These are phyloP conservation scores for Drosophila borborema DNA, from an alignment of 2,888 invertebrate genomes.

Conservation along the genomic window DNA sequence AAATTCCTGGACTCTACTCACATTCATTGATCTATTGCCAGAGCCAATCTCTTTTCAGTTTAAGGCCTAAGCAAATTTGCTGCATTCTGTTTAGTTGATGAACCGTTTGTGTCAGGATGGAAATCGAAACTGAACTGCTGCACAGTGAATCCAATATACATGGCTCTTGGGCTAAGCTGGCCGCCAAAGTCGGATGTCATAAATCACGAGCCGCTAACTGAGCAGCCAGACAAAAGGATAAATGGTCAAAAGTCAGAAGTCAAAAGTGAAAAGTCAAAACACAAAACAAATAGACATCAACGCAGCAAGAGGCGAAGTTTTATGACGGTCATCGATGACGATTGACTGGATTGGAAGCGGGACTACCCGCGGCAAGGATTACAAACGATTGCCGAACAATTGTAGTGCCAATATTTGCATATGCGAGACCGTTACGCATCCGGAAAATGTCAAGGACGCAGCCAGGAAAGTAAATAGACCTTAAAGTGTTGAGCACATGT, in stretches of 20 bases:
- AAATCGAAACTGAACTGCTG: slow-evolving; percentile 60
- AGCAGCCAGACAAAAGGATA: slow-evolving; percentile 45
- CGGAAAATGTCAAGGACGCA: slow-evolving; percentile 74
- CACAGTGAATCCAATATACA: slow-evolving; percentile 35
- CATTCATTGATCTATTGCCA: background rate
- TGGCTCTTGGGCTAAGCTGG: slow-evolving; percentile 41
- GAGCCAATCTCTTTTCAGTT: background rate
- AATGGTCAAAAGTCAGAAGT: slow-evolving; percentile 45
- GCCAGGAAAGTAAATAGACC: slow-evolving; percentile 6
- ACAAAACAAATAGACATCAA: slow-evolving; percentile 60
- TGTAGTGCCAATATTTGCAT: slow-evolving; percentile 76
- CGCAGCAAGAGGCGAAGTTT: slow-evolving; percentile 54
- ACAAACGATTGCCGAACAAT: slow-evolving; percentile 77
- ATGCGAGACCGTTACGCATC: slow-evolving; percentile 58
- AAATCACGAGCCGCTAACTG: slow-evolving; percentile 59
- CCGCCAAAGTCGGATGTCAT: slow-evolving; percentile 61
- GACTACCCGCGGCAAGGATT: slow-evolving; percentile 75
- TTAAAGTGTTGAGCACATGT: slow-evolving; percentile 43
- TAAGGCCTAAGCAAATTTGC: background rate
- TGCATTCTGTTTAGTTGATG: slow-evolving; percentile 13
- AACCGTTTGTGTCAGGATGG: slow-evolving; percentile 52
- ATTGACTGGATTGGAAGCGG: slow-evolving; percentile 53
- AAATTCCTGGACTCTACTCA: background rate
- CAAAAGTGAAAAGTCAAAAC: slow-evolving; percentile 46
- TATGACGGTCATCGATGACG: slow-evolving; percentile 69